These are phyloP conservation scores for Pyralis farinalis DNA, from an alignment of 2,888 invertebrate species.

Conservation along the genomic window DNA sequence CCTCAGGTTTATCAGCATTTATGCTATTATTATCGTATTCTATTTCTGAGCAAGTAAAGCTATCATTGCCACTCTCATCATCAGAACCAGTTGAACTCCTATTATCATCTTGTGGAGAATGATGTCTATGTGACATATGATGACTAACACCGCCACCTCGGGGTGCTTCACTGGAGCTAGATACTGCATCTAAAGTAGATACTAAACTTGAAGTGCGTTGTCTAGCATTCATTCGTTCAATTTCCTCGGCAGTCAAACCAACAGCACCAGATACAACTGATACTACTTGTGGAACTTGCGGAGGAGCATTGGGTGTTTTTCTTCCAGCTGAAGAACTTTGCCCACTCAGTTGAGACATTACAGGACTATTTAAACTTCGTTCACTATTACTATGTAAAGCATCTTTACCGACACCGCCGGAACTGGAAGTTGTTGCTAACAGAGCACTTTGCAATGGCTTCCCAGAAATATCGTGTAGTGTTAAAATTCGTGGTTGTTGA, in stretches of 20 bases:
- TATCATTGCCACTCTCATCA: slow-evolving; percentile 97
- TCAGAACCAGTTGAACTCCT: slow-evolving; percentile 90
- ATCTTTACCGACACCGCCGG: slow-evolving; percentile 93
- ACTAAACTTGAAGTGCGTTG: slow-evolving; percentile 95
- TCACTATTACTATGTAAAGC: slow-evolving; percentile 95
- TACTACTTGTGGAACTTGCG: slow-evolving; percentile 85
- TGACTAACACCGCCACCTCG: slow-evolving; percentile 84
- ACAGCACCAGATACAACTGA: slow-evolving; percentile 86
- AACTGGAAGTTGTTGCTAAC: slow-evolving; percentile 93
- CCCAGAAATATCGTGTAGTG: slow-evolving; percentile 95
- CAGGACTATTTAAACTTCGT: slow-evolving; percentile 94
- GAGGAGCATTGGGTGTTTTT: slow-evolving; percentile 85
- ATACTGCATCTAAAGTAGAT: slow-evolving; percentile 96
- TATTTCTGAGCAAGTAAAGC: slow-evolving; percentile 98
- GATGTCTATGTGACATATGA: slow-evolving; percentile 86
- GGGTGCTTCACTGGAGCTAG: slow-evolving; percentile 92
- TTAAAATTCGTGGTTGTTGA: slow-evolving; percentile 95
- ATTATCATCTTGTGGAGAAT: slow-evolving; percentile 87
- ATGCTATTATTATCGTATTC: slow-evolving; percentile 96
- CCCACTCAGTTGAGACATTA: slow-evolving; percentile 94
- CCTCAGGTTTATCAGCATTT: slow-evolving; percentile 88
- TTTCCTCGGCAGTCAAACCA: slow-evolving; percentile 95
- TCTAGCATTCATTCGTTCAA: slow-evolving; percentile 92
- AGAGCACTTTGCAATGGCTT: slow-evolving; percentile 94
- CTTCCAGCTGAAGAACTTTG: slow-evolving; percentile 91